These are phyloP conservation scores for Hyles lineata DNA, from an alignment of 2,888 invertebrate species.

Conservation along the genomic window DNA sequence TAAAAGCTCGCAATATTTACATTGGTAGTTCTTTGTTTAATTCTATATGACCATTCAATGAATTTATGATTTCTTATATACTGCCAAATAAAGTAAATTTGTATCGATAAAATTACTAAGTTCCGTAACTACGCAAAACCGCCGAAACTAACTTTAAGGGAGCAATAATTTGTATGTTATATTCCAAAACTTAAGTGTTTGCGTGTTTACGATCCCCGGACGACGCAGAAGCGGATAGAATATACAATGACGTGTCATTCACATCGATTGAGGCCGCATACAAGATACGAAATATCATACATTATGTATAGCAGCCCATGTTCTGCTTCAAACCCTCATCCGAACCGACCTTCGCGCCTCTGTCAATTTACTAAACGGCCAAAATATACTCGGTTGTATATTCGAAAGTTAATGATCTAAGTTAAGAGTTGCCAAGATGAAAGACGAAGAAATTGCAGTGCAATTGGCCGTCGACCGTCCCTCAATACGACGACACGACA, in stretches of 20 bases:
- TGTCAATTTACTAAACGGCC: conserved; percentile 35
- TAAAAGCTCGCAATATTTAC: no score
- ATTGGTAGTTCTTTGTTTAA: no score
- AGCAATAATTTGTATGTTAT: conserved; percentile 63
- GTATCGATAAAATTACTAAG: no score
- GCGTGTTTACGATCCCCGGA: conserved; percentile 79
- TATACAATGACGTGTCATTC: conserved; percentile 83
- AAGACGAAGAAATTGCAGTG: conserved; percentile 45
- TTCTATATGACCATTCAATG: no score
- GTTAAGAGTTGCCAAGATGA: not conserved
- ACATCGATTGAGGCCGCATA: conserved; percentile 81
- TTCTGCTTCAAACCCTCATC: conserved; percentile 62
- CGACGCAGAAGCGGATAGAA: conserved; percentile 77
- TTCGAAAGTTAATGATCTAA: not conserved
- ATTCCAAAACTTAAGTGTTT: conserved; percentile 76
- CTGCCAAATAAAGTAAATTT: no score
- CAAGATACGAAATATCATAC: conserved; percentile 73
- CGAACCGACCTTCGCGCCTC: conserved; percentile 56
- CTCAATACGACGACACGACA: conserved; percentile 57
- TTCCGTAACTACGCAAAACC: no score
- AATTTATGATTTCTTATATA: no score
- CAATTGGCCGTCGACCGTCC: conserved; percentile 61
- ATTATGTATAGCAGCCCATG: conserved; percentile 69
- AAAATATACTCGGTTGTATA: not conserved
- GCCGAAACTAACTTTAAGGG: not conserved